phyloP scores from a whole-genome alignment of 2,888 invertebrate species.

The Apamea crenata region DNA sequence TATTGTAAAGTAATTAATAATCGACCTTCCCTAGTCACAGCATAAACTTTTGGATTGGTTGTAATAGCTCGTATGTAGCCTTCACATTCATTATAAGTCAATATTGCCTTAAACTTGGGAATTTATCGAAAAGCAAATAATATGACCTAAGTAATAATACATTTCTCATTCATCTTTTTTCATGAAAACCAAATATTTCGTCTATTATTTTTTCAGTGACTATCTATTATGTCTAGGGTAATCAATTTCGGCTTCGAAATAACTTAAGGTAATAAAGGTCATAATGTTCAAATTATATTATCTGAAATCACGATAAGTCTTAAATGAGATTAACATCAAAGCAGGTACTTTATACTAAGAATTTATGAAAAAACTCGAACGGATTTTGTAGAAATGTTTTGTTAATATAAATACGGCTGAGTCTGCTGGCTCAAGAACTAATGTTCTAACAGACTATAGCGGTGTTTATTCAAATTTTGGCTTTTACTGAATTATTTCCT shows the following conservation, averaged over 20 bases:
- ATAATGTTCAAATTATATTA: slow-evolving; percentile 3
- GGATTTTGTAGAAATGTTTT: slow-evolving; percentile 27
- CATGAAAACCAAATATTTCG: neutral
- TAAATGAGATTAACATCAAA: slow-evolving; percentile 74
- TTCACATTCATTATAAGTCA: slow-evolving; percentile 3
- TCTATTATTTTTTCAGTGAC: neutral
- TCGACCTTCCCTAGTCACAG: slow-evolving; percentile 11
- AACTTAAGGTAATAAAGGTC: neutral
- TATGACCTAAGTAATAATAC: neutral
- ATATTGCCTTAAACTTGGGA: neutral
- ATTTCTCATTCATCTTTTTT: neutral
- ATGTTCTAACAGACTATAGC: slow-evolving; percentile 85
- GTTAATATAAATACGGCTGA: slow-evolving; percentile 80
- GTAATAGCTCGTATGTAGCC: slow-evolving; percentile 9
- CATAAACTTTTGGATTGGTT: slow-evolving; percentile 12
- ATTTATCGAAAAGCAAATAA: slow-evolving; percentile 11
- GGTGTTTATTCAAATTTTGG: slow-evolving; percentile 79
- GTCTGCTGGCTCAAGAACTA: slow-evolving; percentile 89
- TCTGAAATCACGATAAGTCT: slow-evolving; percentile 67
- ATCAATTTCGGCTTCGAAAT: neutral
- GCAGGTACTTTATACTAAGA: slow-evolving; percentile 56
- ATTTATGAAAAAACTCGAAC: slow-evolving; percentile 11
- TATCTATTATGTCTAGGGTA: neutral
- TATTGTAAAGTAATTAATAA: slow-evolving; percentile 22
- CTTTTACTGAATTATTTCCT: slow-evolving; percentile 46